A percentile compares a stretch with the other conserved stretches of the same genome.
Evolutionary conservation across 1,140 invertebrate species (phyloP).

Genomic region (Cotesia glomerata): DNA sequence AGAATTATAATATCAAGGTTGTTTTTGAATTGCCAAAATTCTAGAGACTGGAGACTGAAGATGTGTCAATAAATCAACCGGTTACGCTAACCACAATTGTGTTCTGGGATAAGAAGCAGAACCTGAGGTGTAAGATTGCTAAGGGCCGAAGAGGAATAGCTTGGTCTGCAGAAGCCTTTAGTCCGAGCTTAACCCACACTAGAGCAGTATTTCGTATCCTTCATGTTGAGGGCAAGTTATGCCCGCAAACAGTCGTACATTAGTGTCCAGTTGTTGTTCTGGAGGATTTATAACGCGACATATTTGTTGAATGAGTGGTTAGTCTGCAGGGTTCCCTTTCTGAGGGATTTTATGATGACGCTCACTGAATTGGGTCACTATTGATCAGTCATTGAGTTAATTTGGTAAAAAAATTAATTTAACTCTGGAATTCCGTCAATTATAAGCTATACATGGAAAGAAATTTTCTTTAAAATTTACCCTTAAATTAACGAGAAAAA

Average conservation of each 20-base stretch:
- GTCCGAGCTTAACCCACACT: constrained; percentile 60
- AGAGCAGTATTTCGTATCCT: constrained; percentile 55
- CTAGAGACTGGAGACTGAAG: constrained; percentile 52
- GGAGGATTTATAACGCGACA: constrained; percentile 61
- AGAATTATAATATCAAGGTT: too few species aligned
- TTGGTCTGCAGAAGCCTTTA: constrained; percentile 60
- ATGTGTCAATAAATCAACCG: constrained; percentile 59
- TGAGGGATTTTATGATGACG: too few species aligned
- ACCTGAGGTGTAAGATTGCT: constrained; percentile 51
- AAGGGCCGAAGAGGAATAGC: constrained; percentile 61
- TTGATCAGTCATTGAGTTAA: too few species aligned
- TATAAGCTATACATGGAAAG: too few species aligned
- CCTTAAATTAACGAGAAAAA: too few species aligned
- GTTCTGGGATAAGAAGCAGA: constrained; percentile 54
- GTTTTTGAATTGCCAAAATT: too few species aligned
- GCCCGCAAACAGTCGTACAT: constrained; percentile 65
- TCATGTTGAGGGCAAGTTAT: constrained; percentile 64
- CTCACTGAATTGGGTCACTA: too few species aligned
- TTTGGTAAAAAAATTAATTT: too few species aligned
- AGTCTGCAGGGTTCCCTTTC: too few species aligned
- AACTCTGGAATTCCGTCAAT: too few species aligned
- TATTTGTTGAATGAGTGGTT: too few species aligned
- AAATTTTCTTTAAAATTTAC: too few species aligned
- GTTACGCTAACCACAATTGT: constrained; percentile 50
- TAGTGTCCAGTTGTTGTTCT: constrained; percentile 61